phyloP scores from a whole-genome alignment of 2,797 vertebrate species.

The Acropternis orthonyx region DNA sequence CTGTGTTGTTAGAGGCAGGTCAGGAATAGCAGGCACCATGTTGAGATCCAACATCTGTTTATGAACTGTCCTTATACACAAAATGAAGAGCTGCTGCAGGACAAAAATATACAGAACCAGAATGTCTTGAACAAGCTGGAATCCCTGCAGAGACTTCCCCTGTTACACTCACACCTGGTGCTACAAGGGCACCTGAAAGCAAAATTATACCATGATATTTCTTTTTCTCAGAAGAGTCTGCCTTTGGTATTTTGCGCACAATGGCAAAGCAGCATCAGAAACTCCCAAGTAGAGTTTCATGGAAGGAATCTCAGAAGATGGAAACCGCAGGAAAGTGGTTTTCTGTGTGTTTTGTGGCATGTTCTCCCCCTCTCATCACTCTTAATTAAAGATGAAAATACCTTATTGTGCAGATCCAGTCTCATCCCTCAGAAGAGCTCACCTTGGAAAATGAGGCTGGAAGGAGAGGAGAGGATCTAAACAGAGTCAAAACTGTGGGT shows the following conservation, averaged over 20 bases:
- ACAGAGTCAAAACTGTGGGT: neutral
- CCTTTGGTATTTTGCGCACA: neutral
- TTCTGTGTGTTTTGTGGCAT: neutral
- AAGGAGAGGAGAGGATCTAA: neutral
- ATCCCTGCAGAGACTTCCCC: neutral
- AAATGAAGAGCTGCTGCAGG: constrained; percentile 12
- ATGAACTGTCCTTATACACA: constrained; percentile 22
- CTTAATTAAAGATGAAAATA: neutral
- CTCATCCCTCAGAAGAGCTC: neutral
- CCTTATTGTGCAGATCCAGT: neutral
- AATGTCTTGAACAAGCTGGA: neutral
- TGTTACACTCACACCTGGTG: neutral
- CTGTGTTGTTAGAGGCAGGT: neutral
- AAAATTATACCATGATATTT: neutral
- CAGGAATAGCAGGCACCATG: constrained; percentile 16
- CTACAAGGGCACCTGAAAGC: neutral
- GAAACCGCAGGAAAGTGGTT: neutral
- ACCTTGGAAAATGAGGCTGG: neutral
- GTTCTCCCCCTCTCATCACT: neutral
- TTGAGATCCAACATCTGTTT: constrained; percentile 18
- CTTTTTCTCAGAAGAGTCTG: neutral
- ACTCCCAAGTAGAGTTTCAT: neutral
- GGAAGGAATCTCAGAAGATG: neutral
- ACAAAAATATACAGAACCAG: neutral
- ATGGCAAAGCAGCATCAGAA: neutral